Evolutionary conservation across 2,113 vertebrate genomes (phyloP), one percentile per base, ranked within the genome.

Genomic region (Ranitomeya variabilis): DNA sequence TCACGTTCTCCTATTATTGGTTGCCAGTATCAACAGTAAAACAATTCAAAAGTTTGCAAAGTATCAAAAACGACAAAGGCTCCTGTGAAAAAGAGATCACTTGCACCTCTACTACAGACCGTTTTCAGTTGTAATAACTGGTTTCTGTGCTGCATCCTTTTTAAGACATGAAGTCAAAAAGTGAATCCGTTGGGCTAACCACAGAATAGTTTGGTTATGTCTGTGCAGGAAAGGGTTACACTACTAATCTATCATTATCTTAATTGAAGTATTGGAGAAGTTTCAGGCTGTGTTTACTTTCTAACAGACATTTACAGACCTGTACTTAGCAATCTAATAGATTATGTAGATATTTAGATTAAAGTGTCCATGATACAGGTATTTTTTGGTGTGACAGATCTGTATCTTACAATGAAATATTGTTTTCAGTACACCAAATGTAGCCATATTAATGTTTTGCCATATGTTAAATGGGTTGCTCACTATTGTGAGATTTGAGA

Each of bases 171-270:
- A 87, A 92, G 88, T 92, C 91, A 90, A 82, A 92, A 86, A 92
- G 92, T 87, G 92, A 91, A 87, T 92, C 95, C 91, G 92, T 95
- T 94, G 91, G 86, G 88, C 83, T 95, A 85, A 95, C 95, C 94
- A 95, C 95, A 95, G 91, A 91, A 90, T 84, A 92, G 94, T 95
- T 94, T 94, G 94, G 94, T 93, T 95, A 93, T 95, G 92, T 93
- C 92, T 95, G 87, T 95, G 92, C 93, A 95, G 91, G 94, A 95
- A 95, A 90, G 92, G 85, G 90, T 91, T 91, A 91, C 94, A 90
- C 90, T 87, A 92, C 91, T 90, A 92, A 90, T 69, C 83, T 93
- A 94, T 92, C 92, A 77, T 55, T 59, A 86, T 74, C 86, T 88
- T 82, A 57, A 82, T 76, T 76, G 57, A 76, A 83, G 57, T 83